phyloP scores from a whole-genome alignment of 2,797 vertebrate genomes.

The Lacerta viridis region DNA sequence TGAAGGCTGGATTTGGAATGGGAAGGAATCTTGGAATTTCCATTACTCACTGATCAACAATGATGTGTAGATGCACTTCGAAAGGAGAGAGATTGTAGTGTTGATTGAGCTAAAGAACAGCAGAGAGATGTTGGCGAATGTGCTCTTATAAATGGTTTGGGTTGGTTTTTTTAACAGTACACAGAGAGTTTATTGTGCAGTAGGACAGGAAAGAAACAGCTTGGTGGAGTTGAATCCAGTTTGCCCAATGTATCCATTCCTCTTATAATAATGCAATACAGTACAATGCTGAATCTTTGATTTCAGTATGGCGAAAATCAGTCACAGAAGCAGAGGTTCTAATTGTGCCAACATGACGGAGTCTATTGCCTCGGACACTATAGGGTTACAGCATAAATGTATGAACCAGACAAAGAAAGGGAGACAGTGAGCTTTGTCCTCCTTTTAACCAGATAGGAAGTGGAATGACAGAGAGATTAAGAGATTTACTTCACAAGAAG shows the following conservation, averaged over 20 bases:
- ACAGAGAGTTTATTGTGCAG: not conserved
- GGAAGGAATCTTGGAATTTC: not conserved
- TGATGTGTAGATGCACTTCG: not conserved
- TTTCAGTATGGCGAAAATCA: not conserved
- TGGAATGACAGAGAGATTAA: conserved; percentile 42
- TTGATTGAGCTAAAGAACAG: not conserved
- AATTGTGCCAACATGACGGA: not conserved
- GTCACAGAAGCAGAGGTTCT: not conserved
- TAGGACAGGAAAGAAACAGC: not conserved
- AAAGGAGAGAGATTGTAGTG: not conserved
- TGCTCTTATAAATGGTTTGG: not conserved
- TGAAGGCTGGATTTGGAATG: not conserved
- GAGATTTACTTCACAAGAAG: conserved; percentile 34
- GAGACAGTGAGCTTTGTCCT: conserved; percentile 37
- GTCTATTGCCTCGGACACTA: not conserved
- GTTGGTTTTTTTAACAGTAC: not conserved
- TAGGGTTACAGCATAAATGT: conserved; percentile 16
- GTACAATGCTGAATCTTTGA: not conserved
- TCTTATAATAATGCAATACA: not conserved
- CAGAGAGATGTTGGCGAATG: not conserved
- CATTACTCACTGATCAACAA: not conserved
- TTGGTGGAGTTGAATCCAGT: not conserved
- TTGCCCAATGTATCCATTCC: not conserved
- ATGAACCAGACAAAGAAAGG: conserved; percentile 17
- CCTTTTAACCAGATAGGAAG: conserved; percentile 36